Conservation (phyloP, 2,113 vertebrate genomes). For the Melanostigma gelatinosum region DNA sequence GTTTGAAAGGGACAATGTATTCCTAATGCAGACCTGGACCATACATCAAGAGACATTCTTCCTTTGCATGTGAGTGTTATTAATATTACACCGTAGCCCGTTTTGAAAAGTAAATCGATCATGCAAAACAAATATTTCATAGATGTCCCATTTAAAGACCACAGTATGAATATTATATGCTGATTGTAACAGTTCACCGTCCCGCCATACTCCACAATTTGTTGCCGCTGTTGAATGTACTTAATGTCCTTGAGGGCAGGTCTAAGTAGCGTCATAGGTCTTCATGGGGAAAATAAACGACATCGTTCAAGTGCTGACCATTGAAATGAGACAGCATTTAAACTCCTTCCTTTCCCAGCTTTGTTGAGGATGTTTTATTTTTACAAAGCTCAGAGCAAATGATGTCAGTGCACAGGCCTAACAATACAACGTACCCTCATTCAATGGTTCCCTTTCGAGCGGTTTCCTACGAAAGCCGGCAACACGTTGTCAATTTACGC, state of each 20-base stretch:
- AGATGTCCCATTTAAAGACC: background rate
- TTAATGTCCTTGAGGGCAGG: background rate
- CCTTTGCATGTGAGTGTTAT: background rate
- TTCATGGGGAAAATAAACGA: background rate
- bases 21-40: background rate
- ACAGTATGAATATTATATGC: background rate
- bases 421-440: background rate
- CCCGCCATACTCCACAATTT: too few relatives aligned
- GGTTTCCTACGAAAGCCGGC: too few relatives aligned
- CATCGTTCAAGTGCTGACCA: background rate
- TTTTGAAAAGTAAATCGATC: background rate
- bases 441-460: too few relatives aligned
- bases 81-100: background rate
- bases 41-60: background rate
- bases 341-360: too few relatives aligned
- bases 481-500: too few relatives aligned
- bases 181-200: background rate
- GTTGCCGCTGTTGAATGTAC: background rate
- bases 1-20: conserved; percentile 3
- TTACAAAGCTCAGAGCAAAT: background rate
- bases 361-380: background rate
- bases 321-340: too few relatives aligned
- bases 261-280: too few relatives aligned
- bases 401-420: background rate
- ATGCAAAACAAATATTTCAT: background rate